Base-by-base conservation (phyloP, 2,113 vertebrate genomes). In the Nansenia antarctica region DNA sequence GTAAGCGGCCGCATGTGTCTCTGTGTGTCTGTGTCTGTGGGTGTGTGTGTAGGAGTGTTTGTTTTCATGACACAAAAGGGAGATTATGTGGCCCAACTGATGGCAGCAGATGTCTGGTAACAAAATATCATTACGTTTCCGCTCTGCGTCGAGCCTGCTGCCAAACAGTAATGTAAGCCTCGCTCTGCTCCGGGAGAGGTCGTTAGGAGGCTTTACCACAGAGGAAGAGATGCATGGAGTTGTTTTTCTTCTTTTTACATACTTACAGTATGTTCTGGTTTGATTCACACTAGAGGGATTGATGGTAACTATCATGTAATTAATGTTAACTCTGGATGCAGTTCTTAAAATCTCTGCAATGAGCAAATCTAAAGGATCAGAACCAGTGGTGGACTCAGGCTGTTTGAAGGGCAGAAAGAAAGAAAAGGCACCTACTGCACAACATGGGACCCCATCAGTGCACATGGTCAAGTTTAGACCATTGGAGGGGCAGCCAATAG, bases 81-180 rank as follows among this genome's bases (percentile, higher is more conserved):
- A 59, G 57, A 59, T 65, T 57, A 22, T 61, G 24, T 67, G 30
- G 20, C 62, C 53, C 5, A 63, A 49, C 8, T 69, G 45, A 62
- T 69, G 65, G 63, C 62, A 63, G 70, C 75, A 82, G 79, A 83
- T 88, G 77, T 71, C 60, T 76, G 67, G 58, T 73, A 73, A 77
- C 82, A 81, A 84, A 82, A 81, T 73, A 81, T 81, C 76, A 80
- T 72, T 72, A 78, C 84, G 74, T 85, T 83, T 85, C 81, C 74
- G 72, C 78, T 85, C 35, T 1, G 57, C 67, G 84, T 71, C 39
- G 64, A 35, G 64, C 78, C 78, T 31, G 58, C 65, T 70, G 77
- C 78, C 70, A 81, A 82, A 80, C 71, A 72, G 80, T 77, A 82
- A 84, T 80, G 64, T 69, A 80, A 72, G 66, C 72, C 67, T 76